phyloP scores from a whole-genome alignment of 2,797 vertebrate genomes.

The Sphaeramia orbicularis region DNA sequence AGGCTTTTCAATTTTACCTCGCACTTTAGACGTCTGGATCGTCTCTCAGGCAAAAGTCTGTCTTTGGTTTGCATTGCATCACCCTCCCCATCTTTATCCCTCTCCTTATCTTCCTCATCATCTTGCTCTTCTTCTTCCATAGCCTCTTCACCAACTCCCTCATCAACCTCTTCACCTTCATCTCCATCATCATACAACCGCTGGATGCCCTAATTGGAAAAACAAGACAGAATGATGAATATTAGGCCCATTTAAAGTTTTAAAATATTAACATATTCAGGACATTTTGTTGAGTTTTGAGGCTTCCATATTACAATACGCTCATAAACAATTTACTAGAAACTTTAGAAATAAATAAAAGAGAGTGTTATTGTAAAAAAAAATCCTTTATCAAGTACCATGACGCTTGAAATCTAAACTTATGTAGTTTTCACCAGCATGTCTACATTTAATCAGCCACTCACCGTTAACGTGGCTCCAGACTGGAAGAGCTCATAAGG shows the following conservation, averaged over 20 bases:
- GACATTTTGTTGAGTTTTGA: neutral
- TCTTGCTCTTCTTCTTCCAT: conserved; percentile 89
- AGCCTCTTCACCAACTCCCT: conserved; percentile 82
- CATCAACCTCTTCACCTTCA: conserved; percentile 90
- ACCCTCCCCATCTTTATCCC: conserved; percentile 68
- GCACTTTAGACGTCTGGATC: conserved; percentile 85
- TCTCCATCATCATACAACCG: conserved; percentile 90
- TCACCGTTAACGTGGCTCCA: conserved; percentile 93
- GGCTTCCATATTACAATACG: too few relatives aligned
- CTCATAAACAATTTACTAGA: neutral
- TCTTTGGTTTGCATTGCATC: conserved; percentile 76
- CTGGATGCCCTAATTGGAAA: conserved; percentile 87
- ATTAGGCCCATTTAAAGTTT: neutral
- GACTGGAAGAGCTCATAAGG: conserved; percentile 98
- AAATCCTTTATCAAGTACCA: too few relatives aligned
- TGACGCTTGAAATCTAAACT: too few relatives aligned
- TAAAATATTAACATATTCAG: neutral
- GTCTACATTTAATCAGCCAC: conserved; percentile 30
- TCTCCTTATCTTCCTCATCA: conserved; percentile 75
- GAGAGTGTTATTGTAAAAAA: too few relatives aligned
- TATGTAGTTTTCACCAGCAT: neutral
- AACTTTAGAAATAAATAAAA: neutral
- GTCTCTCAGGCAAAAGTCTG: conserved; percentile 75
- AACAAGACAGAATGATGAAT: neutral
- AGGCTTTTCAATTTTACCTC: conserved; percentile 69